Base-by-base conservation (phyloP, 2,888 invertebrate genomes). In the Clitarchus hookeri region DNA sequence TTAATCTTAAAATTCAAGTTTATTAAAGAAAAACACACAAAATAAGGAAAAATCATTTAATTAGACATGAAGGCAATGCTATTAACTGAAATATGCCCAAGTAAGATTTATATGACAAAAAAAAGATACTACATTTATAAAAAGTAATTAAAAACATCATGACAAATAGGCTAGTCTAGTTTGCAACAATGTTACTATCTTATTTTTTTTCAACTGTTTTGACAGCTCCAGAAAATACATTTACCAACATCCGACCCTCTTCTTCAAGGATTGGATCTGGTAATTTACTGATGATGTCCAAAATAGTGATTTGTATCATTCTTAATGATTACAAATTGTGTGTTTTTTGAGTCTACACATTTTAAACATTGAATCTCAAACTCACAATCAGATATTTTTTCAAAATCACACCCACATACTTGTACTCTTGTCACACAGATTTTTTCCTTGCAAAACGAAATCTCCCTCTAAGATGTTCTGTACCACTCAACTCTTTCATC, bases 161-260 rank as follows among this genome's bases (percentile, higher is more conserved):
- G n/a, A 65, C 19, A 65, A 65, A 23, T n/a, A n/a, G 8, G 8
- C 53, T 6, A 16, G 0, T n/a, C n/a, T n/a, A n/a, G 53, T 53
- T 53, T 53, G 53, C 2, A 53, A 53, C 19, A 19, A 53, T 53
- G 53, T 16, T 19, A 53, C 53, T 53, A 8, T 53, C 53, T 19
- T 53, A 53, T 12, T 53, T n/a, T 53, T 53, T 53, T 53, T 53
- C 8, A 53, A 53, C 53, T 16, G 53, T 53, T 8, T 53, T 53
- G 13, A 53, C 53, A 53, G 53, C 19, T 12, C 53, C 53, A 53
- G 53, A 19, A 53, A 53, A 6, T 53, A 53, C 65, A 65, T 65
- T 65, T 65, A 23, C 65, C n/a, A 65, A 65, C 65, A 65, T 65
- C 65, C 23, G 65, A 65, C 65, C 65, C 65, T 65, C 65, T 65